Base-by-base conservation (phyloP, 2,797 vertebrate species). In the Malurus leucopterus region DNA sequence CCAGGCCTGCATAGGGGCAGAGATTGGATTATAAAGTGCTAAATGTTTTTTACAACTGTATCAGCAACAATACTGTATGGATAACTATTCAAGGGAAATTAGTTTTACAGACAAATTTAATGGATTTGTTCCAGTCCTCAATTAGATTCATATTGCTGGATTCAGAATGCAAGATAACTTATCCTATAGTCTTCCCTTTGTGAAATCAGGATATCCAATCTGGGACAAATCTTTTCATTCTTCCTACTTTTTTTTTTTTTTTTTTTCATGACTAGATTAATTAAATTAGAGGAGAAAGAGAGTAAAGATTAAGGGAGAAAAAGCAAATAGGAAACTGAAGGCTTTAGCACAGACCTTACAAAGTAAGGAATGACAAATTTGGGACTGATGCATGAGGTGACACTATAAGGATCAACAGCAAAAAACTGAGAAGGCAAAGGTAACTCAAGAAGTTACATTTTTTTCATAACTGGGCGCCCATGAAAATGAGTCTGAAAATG, bases 11-110 rank as follows among this genome's bases (percentile, higher is more conserved):
- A 96, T 93, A 96, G 95, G 93, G 96, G 95, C 94, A 97, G 93
- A 97, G 96, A 97, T 96, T 96, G 97, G 97, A 97, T 97, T 97
- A 97, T 96, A 97, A 97, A 96, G 96, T 96, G 96, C 96, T 97
- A 97, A 98, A 97, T 96, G 96, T 94, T 97, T 97, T 97, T 97
- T 96, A 97, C 96, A 98, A 98, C 97, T 96, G 97, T 96, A 97
- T 97, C 97, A 96, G 97, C 95, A 96, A 96, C 94, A 96, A 96
- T 95, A 93, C 93, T 77, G 93, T 95, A 95, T 97, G 97, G 96
- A 96, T 97, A 97, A 97, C 95, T 96, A 96, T 96, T 97, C 93
- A 95, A 84, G 94, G 89, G 91, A 97, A 97, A 97, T 97, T 96
- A 97, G 96, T 98, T 97, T 97, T 96, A 96, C 97, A 97, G 96